Percentiles rank a stretch among this genome's conserved stretches.
These are phyloP conservation scores for Trachelus tabidus DNA, from an alignment of 2,888 invertebrate genomes.

Conservation along the genomic window DNA sequence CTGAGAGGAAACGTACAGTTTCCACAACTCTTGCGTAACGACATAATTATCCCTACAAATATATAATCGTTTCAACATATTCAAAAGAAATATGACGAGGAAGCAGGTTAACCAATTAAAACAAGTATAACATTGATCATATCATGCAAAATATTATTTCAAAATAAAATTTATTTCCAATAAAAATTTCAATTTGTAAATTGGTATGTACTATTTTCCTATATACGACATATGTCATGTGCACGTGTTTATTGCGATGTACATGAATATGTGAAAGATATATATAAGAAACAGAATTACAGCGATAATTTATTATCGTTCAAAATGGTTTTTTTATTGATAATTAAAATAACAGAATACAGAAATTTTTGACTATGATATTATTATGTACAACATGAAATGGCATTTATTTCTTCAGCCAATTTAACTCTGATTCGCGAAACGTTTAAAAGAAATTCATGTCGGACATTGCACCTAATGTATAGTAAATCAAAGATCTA, in stretches of 20 bases:
- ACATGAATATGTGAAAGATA: too few relatives aligned
- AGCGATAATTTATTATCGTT: background rate
- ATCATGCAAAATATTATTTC: background rate
- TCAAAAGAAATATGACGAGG: background rate
- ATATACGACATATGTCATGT: too few relatives aligned
- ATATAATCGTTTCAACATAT: background rate
- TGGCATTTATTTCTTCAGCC: background rate
- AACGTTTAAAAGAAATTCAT: background rate
- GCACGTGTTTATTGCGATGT: too few relatives aligned
- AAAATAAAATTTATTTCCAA: background rate
- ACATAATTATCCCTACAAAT: background rate
- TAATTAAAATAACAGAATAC: too few relatives aligned
- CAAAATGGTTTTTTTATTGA: too few relatives aligned
- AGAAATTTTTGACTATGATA: too few relatives aligned
- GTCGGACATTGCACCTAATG: conserved; percentile 21
- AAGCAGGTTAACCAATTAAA: background rate
- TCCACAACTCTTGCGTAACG: background rate
- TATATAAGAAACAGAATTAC: background rate
- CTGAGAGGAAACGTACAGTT: background rate
- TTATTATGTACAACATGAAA: too few relatives aligned
- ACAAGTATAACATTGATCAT: background rate
- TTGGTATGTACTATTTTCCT: background rate
- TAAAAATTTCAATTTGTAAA: background rate
- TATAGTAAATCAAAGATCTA: conserved; percentile 24
- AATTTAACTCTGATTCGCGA: background rate